Base-by-base conservation (phyloP, 2,888 invertebrate species). In the Eugnorisma glareosa region DNA sequence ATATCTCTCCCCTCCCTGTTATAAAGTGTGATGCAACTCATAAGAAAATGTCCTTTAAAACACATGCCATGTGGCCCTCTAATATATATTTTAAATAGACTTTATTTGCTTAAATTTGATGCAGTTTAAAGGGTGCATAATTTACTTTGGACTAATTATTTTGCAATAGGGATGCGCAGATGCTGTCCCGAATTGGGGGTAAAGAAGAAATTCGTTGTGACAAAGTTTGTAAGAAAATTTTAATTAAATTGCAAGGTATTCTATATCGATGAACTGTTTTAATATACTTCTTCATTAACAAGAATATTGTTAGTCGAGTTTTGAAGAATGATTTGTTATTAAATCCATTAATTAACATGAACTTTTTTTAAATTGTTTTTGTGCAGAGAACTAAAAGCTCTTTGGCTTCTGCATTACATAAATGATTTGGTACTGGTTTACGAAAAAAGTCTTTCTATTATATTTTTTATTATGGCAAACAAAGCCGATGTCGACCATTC, bases 121-220 rank as follows among this genome's bases (percentile, higher is more conserved):
- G 94, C 94, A 95, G 93, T 94, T 94, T 92, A 95, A 94, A 94
- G 96, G 96, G 96, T 96, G 96, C 96, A 96, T 96, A 96, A 96
- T 93, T 96, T 95, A 94, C 94, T 94, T 94, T 93, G 85, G 93
- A 92, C 90, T 95, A 96, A 96, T 96, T 96, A 96, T 96, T 94
- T 95, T 93, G 94, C 94, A 93, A 96, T 96, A 94, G 95, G 94
- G 93, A 92, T 92, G 92, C 94, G 93, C 96, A 96, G 96, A 95
- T 96, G 96, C 92, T 91, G 92, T 92, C 88, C 86, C 89, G 89
- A 94, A 94, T 94, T 92, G 92, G 92, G 91, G 91, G 83, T 86
- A 87, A 89, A 91, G 89, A 91, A 89, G 90, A 93, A 92, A 93
- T 93, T 90, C 88, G 77, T 84, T 90, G 92, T 91, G 91, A 92